Evolutionary conservation across 2,888 invertebrate genomes (phyloP), one percentile per base, ranked within the genome.

Genomic region (Cotesia congregata): DNA sequence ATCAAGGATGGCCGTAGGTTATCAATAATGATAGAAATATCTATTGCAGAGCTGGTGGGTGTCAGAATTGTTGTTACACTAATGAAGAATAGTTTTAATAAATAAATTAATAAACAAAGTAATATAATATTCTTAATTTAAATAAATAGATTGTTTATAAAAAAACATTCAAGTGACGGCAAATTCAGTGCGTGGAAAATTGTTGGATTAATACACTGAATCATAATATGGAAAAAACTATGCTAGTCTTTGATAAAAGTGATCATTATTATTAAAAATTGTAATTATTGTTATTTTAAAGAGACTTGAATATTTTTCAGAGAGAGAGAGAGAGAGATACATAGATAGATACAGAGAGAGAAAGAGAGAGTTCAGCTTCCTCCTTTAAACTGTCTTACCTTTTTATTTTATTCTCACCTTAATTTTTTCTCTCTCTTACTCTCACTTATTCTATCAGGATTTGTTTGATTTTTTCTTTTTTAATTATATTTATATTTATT

Each of bases 1-100:
- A 89, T 82, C 89, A 89, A 85, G 89, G 88, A 80, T 89, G 89
- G 89, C 88, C 89, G 79, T 87, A 83, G 62, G 15, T 62, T 15
- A 65, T 7, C 30, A 12, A 30, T 65, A 65, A 62, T 20, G 6
- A 62, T 17, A 62, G 5, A n/a, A 17, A 62, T 62, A 61, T 65
- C 65, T 12, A 65, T 12, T 65, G 12, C 77, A 71, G 65, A 76
- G 70, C 71, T 41, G 80, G 82, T 80, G 82, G 82, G 74, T 12
- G 77, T 76, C 72, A 78, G 72, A 78, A 77, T 78, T 75, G 78
- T 79, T 80, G 82, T 82, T 80, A 80, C 80, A 80, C 78, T 80
- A 80, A 77, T 75, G 77, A 68, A 60, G 67, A 50, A 41, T 38
- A 67, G 15, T 59, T n/a, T 67, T 50, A 70, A 68, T 41, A 68